phyloP scores from a whole-genome alignment of 2,797 vertebrate species.

The Cheirogaleus major region DNA sequence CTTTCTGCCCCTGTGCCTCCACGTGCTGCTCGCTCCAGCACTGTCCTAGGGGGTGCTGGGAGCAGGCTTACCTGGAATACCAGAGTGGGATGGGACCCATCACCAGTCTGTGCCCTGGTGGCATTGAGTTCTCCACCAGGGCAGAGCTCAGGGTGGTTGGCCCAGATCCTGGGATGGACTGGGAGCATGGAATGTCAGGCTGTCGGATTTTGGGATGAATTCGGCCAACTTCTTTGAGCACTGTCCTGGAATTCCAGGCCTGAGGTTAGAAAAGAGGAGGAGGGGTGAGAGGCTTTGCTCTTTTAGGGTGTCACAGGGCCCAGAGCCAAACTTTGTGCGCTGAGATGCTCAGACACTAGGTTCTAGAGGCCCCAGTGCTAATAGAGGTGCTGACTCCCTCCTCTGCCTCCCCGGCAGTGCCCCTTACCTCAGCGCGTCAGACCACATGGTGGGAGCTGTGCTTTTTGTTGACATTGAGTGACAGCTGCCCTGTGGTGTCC shows the following conservation, averaged over 20 bases:
- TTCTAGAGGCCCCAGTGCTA: neutral
- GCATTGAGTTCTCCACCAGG: neutral
- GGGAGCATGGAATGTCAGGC: neutral
- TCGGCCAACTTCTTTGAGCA: neutral
- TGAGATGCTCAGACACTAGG: neutral
- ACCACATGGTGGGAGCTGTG: neutral
- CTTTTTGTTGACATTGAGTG: neutral
- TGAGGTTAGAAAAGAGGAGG: neutral
- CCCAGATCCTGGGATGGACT: neutral
- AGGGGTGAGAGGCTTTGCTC: neutral
- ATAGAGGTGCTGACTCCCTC: slow-evolving; percentile 54
- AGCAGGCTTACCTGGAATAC: neutral
- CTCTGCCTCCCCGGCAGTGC: neutral
- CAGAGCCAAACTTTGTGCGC: neutral
- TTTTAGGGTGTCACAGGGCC: neutral
- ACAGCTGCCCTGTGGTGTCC: neutral
- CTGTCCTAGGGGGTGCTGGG: neutral
- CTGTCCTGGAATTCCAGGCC: neutral
- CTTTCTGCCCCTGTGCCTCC: neutral
- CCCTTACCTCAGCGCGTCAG: slow-evolving; percentile 56
- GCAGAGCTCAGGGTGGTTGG: neutral
- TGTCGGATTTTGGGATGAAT: neutral
- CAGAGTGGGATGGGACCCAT: neutral
- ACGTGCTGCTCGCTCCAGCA: neutral
- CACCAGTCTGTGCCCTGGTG: neutral